These are phyloP conservation scores for Poecile atricapillus DNA, from an alignment of 2,113 vertebrate genomes.

Conservation along the genomic window DNA sequence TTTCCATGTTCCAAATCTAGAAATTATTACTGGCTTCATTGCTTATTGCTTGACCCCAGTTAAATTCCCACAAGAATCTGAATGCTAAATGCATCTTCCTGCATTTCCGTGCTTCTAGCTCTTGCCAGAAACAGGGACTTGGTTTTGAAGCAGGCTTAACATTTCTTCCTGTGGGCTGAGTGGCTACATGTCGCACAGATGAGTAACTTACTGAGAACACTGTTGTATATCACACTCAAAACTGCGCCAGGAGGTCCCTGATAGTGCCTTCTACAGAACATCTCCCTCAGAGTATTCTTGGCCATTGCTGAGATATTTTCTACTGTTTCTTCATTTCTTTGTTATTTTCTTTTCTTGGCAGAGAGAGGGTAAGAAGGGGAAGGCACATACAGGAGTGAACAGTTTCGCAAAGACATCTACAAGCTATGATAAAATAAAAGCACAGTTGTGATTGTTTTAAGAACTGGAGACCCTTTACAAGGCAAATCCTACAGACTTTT, in stretches of 20 bases:
- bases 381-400: background rate
- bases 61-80: background rate
- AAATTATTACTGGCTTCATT: background rate
- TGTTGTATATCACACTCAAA: background rate
- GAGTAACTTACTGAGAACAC: background rate
- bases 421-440: background rate
- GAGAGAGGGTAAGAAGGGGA: background rate
- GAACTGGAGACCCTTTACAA: background rate
- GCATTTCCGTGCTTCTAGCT: background rate
- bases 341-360: background rate
- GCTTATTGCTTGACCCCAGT: background rate
- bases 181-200: background rate
- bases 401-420: background rate
- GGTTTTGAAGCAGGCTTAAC: background rate
- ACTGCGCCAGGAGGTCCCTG: background rate
- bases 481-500: background rate
- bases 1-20: background rate
- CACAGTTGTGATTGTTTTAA: background rate
- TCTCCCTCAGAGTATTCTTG: background rate
- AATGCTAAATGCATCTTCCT: background rate
- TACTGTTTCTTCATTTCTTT: fast-evolving
- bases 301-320: background rate
- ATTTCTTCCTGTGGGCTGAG: background rate
- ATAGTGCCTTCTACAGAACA: background rate
- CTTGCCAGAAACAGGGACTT: background rate